Evolutionary conservation across 2,888 invertebrate species (phyloP).

Genomic region (Nemapogon koenigi): DNA sequence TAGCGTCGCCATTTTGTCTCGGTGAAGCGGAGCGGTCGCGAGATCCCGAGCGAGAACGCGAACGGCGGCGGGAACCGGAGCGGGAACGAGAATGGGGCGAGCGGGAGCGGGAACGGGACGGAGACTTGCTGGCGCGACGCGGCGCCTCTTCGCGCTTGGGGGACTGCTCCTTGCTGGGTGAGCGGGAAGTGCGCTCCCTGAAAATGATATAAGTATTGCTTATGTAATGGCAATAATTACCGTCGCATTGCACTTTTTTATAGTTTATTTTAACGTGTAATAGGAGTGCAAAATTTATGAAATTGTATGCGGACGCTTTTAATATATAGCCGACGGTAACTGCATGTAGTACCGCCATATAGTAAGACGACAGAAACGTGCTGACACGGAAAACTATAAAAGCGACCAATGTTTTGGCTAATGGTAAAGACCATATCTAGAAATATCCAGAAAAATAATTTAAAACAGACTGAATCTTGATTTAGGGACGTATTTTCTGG

Average conservation of each 20-base stretch:
- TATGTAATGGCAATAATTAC: not conserved
- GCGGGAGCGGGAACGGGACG: constrained; percentile 32
- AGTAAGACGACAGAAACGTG: no score
- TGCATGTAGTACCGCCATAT: no score
- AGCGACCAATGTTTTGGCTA: no score
- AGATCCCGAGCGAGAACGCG: constrained; percentile 33
- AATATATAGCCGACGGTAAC: no score
- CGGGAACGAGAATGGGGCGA: constrained; percentile 26
- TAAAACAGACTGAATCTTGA: no score
- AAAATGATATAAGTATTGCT: not conserved
- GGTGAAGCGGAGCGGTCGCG: constrained; percentile 42
- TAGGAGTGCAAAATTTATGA: no score
- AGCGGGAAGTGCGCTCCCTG: constrained; percentile 70
- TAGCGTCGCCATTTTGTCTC: constrained; percentile 41
- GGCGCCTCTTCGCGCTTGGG: constrained; percentile 49
- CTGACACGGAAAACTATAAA: no score
- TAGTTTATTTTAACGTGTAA: no score
- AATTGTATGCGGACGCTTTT: no score
- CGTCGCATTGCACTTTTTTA: not conserved
- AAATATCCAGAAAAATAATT: no score
- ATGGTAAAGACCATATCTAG: no score
- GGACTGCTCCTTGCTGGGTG: constrained; percentile 68
- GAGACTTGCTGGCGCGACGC: constrained; percentile 43
- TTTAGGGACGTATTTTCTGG: no score
- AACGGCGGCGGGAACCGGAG: constrained; percentile 34